Base-by-base conservation (phyloP, 2,888 invertebrate species). In the Eugnorisma glareosa region DNA sequence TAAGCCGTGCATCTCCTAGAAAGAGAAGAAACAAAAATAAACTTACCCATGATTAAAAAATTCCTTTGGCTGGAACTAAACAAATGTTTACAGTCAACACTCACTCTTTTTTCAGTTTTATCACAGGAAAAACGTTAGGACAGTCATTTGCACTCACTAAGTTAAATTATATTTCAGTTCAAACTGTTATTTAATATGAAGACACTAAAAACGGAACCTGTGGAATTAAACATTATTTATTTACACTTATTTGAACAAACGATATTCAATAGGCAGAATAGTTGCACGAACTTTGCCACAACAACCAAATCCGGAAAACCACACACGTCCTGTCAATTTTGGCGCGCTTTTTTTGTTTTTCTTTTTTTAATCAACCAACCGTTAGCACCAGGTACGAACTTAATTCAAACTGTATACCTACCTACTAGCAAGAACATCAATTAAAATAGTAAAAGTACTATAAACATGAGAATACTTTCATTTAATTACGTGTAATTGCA, bases 21-120 rank as follows among this genome's bases (percentile, higher is more conserved):
- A 35, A n/a, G 24, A 7, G 40, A 64, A 64, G 1, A 59, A 61
- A n/a, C 11, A 18, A 54, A 43, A 57, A 59, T 40, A 2, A 73
- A 89, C 91, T 91, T 83, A 90, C 90, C 90, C 90, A 90, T 90
- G 69, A 51, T 89, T 85, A 81, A 45, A 57, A 75, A 72, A 68
- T 51, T 79, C 67, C 72, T 79, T 86, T 81, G 35, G 45, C 69
- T 83, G 54, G 51, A 35, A 57, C 67, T 71, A 63, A 67, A 77
- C 28, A 73, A 81, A 81, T 64, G 24, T 75, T 69, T 66, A 80
- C 67, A 78, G 75, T 79, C 82, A 82, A 82, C 81, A 82, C 54
- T 21, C 61, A 82, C 66, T n/a, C 2, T 67, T 79, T 72, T 80
- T 80, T 77, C 83, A 76, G 76, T 82, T 72, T 72, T 86, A 85